These are phyloP conservation scores for Cetoscarus ocellatus DNA, from an alignment of 2,797 vertebrate species.

Conservation along the genomic window DNA sequence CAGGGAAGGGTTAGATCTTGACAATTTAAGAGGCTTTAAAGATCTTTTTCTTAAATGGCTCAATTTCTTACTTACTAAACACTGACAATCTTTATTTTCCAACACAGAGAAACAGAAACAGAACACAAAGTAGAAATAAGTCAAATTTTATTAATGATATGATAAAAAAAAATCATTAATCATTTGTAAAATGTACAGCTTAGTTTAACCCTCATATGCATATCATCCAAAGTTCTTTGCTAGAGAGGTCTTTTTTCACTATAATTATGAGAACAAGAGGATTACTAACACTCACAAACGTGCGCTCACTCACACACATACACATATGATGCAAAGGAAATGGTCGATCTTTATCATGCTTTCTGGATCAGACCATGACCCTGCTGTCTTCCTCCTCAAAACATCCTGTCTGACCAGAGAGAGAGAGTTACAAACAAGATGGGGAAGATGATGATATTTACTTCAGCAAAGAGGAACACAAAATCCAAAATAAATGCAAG, in stretches of 20 bases:
- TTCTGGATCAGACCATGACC: conserved; percentile 55
- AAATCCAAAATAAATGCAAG: background rate
- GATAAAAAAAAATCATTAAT: too few species aligned
- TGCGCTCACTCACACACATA: conserved; percentile 18
- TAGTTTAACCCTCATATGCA: too few species aligned
- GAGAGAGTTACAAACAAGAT: conserved; percentile 35
- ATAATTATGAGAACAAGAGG: background rate
- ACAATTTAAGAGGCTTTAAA: too few species aligned
- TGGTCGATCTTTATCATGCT: conserved; percentile 65
- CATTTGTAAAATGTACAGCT: too few species aligned
- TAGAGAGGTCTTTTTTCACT: background rate
- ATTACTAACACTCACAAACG: conserved; percentile 2
- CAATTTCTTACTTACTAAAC: too few species aligned
- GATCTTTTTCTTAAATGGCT: too few species aligned
- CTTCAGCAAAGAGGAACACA: conserved; percentile 23
- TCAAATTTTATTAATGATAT: too few species aligned
- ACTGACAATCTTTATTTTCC: too few species aligned
- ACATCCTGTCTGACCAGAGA: conserved; percentile 64
- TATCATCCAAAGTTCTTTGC: too few species aligned
- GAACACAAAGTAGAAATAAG: too few species aligned
- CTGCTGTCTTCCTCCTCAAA: conserved; percentile 60
- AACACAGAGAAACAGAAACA: too few species aligned
- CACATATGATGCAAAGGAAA: conserved; percentile 60
- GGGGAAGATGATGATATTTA: conserved; percentile 28
- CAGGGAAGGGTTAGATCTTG: too few species aligned